These are phyloP conservation scores for Falco punctatus DNA, from an alignment of 2,113 vertebrate genomes.

Conservation along the genomic window DNA sequence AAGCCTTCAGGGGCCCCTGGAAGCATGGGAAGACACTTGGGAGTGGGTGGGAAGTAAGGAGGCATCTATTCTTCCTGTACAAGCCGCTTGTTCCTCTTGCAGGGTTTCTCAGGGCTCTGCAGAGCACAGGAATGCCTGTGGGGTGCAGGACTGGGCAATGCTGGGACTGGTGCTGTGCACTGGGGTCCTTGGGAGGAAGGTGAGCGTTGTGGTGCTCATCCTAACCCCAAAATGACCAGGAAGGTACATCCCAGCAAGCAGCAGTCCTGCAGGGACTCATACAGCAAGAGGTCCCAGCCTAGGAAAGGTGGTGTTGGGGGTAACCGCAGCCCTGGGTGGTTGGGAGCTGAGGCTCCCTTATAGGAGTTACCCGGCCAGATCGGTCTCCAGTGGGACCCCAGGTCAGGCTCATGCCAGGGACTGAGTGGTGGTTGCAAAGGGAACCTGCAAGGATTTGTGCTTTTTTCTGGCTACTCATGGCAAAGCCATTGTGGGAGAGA, in stretches of 20 bases:
- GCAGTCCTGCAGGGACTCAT: background rate
- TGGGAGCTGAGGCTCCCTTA: background rate
- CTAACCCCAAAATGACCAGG: background rate
- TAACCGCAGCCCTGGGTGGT: background rate
- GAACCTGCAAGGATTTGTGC: background rate
- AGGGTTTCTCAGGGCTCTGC: background rate
- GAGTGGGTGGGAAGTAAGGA: background rate
- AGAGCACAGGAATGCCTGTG: background rate
- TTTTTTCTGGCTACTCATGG: background rate
- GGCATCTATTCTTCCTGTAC: background rate
- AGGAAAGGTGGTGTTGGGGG: background rate
- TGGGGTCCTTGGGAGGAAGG: background rate
- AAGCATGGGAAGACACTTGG: background rate
- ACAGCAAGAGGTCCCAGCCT: background rate
- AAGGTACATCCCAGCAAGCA: background rate
- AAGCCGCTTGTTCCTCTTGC: background rate
- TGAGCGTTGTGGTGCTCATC: background rate
- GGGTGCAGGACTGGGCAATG: background rate
- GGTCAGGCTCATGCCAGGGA: background rate
- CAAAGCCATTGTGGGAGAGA: background rate
- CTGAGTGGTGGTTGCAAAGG: background rate
- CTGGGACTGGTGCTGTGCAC: background rate
- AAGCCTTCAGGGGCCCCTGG: slow-evolving; percentile 74
- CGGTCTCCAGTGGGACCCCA: background rate
- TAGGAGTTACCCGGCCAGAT: background rate